phyloP scores from a whole-genome alignment of 1,140 invertebrate species.

The Calephelis virginiensis region DNA sequence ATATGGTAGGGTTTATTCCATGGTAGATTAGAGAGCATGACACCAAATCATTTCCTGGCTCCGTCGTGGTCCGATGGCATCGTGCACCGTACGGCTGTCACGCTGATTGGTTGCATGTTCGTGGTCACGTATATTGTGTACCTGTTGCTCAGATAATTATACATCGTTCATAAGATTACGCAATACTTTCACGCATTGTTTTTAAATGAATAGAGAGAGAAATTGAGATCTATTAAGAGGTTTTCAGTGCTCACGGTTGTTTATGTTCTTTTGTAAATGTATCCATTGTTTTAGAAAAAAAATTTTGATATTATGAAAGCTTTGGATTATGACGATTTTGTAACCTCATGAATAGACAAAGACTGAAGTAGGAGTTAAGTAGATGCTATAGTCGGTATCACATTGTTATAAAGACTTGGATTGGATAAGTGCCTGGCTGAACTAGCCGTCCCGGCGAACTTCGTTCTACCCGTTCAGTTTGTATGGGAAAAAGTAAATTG shows the following conservation, averaged over 20 bases:
- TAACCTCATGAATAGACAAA: too few relatives aligned
- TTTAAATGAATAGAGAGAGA: constrained; percentile 20
- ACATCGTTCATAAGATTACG: constrained; percentile 21
- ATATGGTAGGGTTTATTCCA: background rate
- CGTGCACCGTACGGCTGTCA: constrained; percentile 40
- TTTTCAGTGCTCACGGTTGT: constrained; percentile 2
- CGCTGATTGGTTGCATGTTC: constrained; percentile 37
- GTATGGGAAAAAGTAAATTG: too few relatives aligned
- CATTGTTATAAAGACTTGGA: too few relatives aligned
- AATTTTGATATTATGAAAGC: background rate
- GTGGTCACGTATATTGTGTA: constrained; percentile 33
- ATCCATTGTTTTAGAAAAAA: background rate
- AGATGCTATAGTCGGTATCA: too few relatives aligned
- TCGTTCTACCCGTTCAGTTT: too few relatives aligned
- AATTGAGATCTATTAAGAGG: constrained; percentile 14
- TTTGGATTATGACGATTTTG: background rate
- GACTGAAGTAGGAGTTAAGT: too few relatives aligned
- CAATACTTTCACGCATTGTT: constrained; percentile 16
- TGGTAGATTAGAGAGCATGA: constrained; percentile 8
- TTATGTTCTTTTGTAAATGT: constrained; percentile 15
- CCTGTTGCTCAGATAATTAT: constrained; percentile 35
- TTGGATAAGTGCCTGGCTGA: too few relatives aligned
- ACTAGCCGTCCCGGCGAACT: too few relatives aligned
- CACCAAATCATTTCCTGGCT: constrained; percentile 9
- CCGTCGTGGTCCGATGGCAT: constrained; percentile 35